These are phyloP conservation scores for Ochotona princeps DNA, from an alignment of 2,113 vertebrate species.

Conservation along the genomic window DNA sequence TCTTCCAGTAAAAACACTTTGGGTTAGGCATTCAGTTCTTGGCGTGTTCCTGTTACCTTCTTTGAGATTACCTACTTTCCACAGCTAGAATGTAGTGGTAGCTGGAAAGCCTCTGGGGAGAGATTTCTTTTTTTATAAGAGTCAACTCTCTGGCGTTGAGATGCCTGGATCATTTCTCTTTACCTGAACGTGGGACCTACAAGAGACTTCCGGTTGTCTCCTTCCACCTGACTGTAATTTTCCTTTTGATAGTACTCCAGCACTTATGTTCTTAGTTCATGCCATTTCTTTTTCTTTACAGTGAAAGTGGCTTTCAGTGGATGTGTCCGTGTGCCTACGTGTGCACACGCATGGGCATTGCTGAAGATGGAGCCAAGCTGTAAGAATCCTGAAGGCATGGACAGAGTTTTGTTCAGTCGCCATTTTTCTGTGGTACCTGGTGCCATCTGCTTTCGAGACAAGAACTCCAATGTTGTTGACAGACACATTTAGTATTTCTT, in stretches of 20 bases:
- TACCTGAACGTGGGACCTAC: background rate
- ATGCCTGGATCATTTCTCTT: background rate
- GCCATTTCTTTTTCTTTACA: background rate
- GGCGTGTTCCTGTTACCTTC: background rate
- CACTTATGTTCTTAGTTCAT: background rate
- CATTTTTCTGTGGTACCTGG: background rate
- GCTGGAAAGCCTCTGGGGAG: background rate
- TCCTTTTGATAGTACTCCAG: background rate
- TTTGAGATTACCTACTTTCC: background rate
- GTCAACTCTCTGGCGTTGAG: too few species aligned
- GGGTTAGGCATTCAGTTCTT: background rate
- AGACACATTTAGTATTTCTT: background rate
- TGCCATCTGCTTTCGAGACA: background rate
- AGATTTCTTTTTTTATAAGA: background rate
- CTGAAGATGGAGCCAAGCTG: background rate
- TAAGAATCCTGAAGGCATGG: background rate
- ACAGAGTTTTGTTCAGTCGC: background rate
- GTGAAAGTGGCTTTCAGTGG: background rate
- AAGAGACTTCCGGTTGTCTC: background rate
- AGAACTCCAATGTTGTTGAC: background rate
- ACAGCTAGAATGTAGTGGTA: background rate
- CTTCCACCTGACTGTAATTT: background rate
- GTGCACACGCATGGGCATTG: too few species aligned
- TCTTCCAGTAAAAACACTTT: background rate
- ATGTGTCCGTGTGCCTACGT: rapidly evolving